phyloP scores from a whole-genome alignment of 37 sponge, comb jelly and placozoan genomes.

The Halichondria panicea region DNA sequence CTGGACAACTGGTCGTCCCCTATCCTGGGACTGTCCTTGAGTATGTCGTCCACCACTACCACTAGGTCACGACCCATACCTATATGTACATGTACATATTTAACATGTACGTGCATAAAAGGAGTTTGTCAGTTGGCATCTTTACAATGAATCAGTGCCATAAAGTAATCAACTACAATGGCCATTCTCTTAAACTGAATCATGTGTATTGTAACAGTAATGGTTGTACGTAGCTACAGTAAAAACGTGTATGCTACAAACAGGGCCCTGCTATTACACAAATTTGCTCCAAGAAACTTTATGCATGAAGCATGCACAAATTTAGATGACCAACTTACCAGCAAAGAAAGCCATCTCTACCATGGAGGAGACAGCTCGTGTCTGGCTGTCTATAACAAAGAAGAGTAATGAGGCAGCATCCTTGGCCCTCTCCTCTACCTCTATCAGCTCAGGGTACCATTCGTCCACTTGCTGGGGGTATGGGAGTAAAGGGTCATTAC shows the following conservation, averaged over 20 bases:
- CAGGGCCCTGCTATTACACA: too few relatives aligned
- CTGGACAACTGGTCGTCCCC: constrained; percentile 36
- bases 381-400: constrained; percentile 88
- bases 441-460: constrained; percentile 87
- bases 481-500: background rate
- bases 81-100: background rate
- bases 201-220: too few relatives aligned
- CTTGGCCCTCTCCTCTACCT: constrained; percentile 88
- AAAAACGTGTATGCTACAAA: too few relatives aligned
- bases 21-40: constrained; percentile 1
- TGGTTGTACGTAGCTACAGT: too few relatives aligned
- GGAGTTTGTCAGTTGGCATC: too few relatives aligned
- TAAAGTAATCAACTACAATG: too few relatives aligned
- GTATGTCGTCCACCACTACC: constrained; percentile 31
- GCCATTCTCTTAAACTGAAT: too few relatives aligned
- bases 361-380: constrained; percentile 84
- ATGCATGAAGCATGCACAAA: too few relatives aligned
- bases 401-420: constrained; percentile 61
- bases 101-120: too few relatives aligned
- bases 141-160: too few relatives aligned
- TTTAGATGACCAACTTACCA: too few relatives aligned
- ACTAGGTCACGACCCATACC: constrained; percentile 47
- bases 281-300: too few relatives aligned
- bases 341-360: constrained; percentile 77
- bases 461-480: constrained; percentile 82